Evolutionary conservation across 2,113 vertebrate species (phyloP), one percentile per base, ranked within the genome.

Genomic region (Egretta garzetta): DNA sequence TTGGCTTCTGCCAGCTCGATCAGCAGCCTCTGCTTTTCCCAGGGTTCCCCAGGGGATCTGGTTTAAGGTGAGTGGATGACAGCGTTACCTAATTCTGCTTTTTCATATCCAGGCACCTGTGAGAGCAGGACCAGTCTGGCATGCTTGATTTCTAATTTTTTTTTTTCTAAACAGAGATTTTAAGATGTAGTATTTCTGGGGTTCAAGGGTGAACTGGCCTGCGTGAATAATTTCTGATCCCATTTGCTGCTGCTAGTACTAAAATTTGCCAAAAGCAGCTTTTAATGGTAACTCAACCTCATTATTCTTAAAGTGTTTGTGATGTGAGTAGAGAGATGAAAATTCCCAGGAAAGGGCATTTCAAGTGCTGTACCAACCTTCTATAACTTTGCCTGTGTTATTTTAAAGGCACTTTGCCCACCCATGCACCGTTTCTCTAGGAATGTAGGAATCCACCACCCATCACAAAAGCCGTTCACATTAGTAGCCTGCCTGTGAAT

Each of bases 401-500:
- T 92, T 96, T 83, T 63, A 70, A 81, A 79, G 66, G 60, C 74
- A 35, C 70, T 85, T 89, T 79, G 47, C 80, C 74, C 9, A n/a
- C 67, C 58, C 76, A 26, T 94, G 79, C 91, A 73, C 35, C 2
- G 3, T 81, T 87, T 91, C 90, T 89, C 64, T 72, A 76, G 86
- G 79, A 96, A 89, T 71, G 80, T 87, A 80, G 84, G 92, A 96
- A 80, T 88, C 87, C 79, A 94, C 37, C 66, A 81, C 68, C 86
- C 39, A 7, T 83, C 95, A 90, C 96, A 91, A 94, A 93, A 96
- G 95, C 85, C 68, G 53, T 93, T 94, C 96, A 94, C 88, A 83
- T 94, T 86, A 81, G 93, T 80, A 96, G 94, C 71, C 72, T 84
- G 50, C 83, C 71, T 86, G 81, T 97, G 96, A 95, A 97, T 97